Percentiles rank a stretch among this genome's conserved stretches.
phyloP scores from a whole-genome alignment of 2,888 invertebrate species.

The Gnatocerus cornutus region DNA sequence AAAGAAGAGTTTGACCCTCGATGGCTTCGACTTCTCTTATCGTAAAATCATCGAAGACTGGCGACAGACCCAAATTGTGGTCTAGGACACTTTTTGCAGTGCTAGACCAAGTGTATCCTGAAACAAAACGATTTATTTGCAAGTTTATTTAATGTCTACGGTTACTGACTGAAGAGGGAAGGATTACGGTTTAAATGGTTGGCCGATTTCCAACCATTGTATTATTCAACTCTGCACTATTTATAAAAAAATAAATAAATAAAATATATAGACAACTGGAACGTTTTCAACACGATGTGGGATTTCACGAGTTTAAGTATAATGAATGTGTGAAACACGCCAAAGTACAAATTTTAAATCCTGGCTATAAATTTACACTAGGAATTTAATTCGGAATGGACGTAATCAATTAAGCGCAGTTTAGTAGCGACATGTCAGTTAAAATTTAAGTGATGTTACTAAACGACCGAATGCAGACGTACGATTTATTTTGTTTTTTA shows the following conservation, averaged over 20 bases:
- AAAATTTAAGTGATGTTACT: conserved; percentile 33
- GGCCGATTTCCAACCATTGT: conserved; percentile 50
- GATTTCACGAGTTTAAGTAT: conserved; percentile 41
- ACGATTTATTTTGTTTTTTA: conserved; percentile 1
- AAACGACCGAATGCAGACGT: conserved; percentile 18
- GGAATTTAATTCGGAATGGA: conserved; percentile 40
- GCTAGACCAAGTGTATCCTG: conserved; percentile 52
- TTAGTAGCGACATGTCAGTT: conserved; percentile 32
- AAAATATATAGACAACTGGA: conserved; percentile 21
- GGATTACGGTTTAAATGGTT: conserved; percentile 48
- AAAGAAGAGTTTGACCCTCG: conserved; percentile 67
- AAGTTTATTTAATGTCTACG: conserved; percentile 47
- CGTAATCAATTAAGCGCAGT: conserved; percentile 40
- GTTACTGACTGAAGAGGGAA: conserved; percentile 13
- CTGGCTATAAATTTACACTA: conserved; percentile 36
- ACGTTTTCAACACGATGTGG: conserved; percentile 33
- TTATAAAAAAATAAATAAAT: conserved; percentile 23
- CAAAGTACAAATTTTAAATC: conserved; percentile 45
- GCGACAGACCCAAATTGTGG: conserved; percentile 50
- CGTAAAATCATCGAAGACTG: conserved; percentile 63
- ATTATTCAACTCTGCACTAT: conserved; percentile 29
- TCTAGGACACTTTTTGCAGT: conserved; percentile 34
- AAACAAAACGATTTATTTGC: conserved; percentile 47
- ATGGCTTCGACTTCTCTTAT: conserved; percentile 65
- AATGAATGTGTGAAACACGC: conserved; percentile 47